phyloP scores from a whole-genome alignment of 1,140 invertebrate species.

The Brachionus plicatilis region DNA sequence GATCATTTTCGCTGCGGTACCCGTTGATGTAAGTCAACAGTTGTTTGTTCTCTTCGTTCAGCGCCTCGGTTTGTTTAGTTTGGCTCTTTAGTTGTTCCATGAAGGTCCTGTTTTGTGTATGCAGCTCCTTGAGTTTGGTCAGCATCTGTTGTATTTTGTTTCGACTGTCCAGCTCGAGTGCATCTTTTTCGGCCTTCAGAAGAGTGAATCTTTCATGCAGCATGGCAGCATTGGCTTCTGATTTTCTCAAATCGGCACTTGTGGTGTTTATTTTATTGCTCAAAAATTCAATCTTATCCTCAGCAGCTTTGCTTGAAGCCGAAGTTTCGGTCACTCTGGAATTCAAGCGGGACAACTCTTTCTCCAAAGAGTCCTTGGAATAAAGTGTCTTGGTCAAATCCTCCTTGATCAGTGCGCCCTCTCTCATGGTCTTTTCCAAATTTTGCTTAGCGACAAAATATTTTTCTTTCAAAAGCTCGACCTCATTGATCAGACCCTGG shows the following conservation, averaged over 20 bases:
- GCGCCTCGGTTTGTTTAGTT: slow-evolving; percentile 25
- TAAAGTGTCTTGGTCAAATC: slow-evolving; percentile 25
- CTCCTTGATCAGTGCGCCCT: slow-evolving; percentile 1
- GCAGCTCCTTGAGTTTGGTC: slow-evolving; percentile 24
- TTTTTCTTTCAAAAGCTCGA: slow-evolving; percentile 30
- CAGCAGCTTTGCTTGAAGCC: not conserved
- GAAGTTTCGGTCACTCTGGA: not conserved
- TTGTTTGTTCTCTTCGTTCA: slow-evolving; percentile 39
- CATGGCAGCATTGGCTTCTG: slow-evolving; percentile 40
- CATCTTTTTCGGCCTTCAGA: slow-evolving; percentile 29
- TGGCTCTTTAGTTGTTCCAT: slow-evolving; percentile 33
- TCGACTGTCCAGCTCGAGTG: slow-evolving; percentile 4
- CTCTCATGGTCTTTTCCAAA: slow-evolving; percentile 40
- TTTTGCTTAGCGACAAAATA: slow-evolving; percentile 40
- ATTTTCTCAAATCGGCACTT: slow-evolving; percentile 14
- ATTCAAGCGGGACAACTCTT: not conserved
- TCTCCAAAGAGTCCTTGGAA: slow-evolving; percentile 5
- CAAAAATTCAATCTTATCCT: slow-evolving; percentile 40
- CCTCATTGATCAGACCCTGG: slow-evolving; percentile 29
- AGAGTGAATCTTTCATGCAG: slow-evolving; percentile 39
- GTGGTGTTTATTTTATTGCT: slow-evolving; percentile 21
- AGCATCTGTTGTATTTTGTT: slow-evolving; percentile 35
- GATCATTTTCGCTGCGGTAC: slow-evolving; percentile 31
- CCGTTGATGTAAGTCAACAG: slow-evolving; percentile 35
- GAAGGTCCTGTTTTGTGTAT: slow-evolving; percentile 4